phyloP scores from a whole-genome alignment of 2,888 invertebrate genomes.

The Lithophane semibrunnea region DNA sequence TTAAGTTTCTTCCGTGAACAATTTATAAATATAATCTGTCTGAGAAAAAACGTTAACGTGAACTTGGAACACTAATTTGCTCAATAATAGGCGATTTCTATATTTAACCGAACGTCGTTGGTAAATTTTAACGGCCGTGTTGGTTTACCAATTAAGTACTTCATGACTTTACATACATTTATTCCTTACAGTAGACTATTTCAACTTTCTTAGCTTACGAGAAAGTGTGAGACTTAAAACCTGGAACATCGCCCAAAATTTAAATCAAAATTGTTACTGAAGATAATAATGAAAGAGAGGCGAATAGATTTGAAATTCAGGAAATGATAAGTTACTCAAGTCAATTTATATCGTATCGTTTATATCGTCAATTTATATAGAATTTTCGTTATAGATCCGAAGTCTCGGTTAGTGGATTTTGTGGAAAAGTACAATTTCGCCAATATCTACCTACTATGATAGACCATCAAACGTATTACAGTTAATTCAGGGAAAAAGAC shows the following conservation, averaged over 20 bases:
- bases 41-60: conserved; percentile 41
- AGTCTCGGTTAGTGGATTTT: background rate
- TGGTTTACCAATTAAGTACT: background rate
- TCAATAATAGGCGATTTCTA: conserved; percentile 15
- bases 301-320: conserved; percentile 25
- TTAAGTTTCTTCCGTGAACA: conserved; percentile 60
- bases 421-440: background rate
- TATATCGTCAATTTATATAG: background rate
- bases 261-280: conserved; percentile 37
- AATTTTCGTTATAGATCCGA: background rate
- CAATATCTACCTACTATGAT: background rate
- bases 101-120: background rate
- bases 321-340: conserved; percentile 19
- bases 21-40: conserved; percentile 50
- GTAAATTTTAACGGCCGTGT: background rate
- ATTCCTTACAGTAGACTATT: background rate
- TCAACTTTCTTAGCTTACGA: conserved; percentile 1
- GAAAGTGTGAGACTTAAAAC: background rate
- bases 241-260: conserved; percentile 7
- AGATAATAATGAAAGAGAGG: conserved; percentile 33
- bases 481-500: background rate
- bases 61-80: conserved; percentile 48
- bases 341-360: too few species aligned
- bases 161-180: background rate
- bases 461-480: background rate